A percentile compares a stretch with the other conserved stretches of the same genome.
phyloP scores from a whole-genome alignment of 2,113 vertebrate species.

The Agapornis roseicollis region DNA sequence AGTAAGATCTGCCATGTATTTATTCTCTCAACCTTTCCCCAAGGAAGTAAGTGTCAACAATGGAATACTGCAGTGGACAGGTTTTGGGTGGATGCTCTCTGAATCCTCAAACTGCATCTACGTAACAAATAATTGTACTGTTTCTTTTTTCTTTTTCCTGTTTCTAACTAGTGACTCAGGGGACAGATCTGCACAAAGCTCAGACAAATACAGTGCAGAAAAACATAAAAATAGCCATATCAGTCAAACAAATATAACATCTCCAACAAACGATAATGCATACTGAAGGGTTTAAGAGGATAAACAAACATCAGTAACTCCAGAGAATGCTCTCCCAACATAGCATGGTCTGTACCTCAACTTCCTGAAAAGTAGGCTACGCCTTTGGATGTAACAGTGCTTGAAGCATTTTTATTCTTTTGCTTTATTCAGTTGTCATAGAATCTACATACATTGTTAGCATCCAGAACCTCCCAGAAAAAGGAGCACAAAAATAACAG shows the following conservation, averaged over 20 bases:
- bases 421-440: not conserved
- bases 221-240: not conserved
- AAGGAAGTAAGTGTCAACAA: not conserved
- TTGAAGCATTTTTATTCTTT: not conserved
- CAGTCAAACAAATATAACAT: not conserved
- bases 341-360: not conserved
- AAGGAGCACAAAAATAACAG: not conserved
- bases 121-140: not conserved
- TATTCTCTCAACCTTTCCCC: not conserved
- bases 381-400: not conserved
- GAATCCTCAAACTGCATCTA: not conserved
- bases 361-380: not conserved
- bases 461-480: not conserved
- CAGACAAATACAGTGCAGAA: not conserved
- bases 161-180: not conserved
- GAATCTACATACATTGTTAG: not conserved
- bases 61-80: not conserved
- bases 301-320: not conserved
- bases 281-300: not conserved
- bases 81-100: not conserved
- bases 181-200: not conserved
- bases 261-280: accelerated
- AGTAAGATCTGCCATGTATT: not conserved
- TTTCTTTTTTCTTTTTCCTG: not conserved
- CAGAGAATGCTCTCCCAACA: not conserved